A percentile compares a stretch with the other conserved stretches of the same genome.
phyloP scores from a whole-genome alignment of 2,888 invertebrate genomes.

The Ichneumoninae sp. region DNA sequence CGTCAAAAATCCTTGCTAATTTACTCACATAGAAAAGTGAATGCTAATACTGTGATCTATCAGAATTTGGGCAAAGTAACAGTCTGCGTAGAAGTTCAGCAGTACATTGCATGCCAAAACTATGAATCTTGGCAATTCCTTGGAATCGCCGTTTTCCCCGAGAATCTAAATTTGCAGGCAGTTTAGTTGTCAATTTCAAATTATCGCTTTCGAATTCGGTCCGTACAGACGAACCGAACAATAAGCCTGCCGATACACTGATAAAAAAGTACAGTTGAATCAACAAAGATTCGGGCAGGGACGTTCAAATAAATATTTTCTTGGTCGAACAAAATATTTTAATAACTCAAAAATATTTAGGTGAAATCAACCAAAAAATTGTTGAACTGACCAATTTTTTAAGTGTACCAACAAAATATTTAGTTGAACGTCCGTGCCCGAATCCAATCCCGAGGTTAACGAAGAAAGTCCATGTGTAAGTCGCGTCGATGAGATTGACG shows the following conservation, averaged over 20 bases:
- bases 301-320: too few relatives aligned
- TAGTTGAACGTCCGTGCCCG: too few relatives aligned
- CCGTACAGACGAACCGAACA: too few relatives aligned
- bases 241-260: too few relatives aligned
- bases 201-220: too few relatives aligned
- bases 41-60: not conserved
- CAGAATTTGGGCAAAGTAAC: not conserved
- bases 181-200: not conserved
- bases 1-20: not conserved
- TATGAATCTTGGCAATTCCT: not conserved
- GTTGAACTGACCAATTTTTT: too few relatives aligned
- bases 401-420: too few relatives aligned
- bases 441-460: not conserved
- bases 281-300: too few relatives aligned
- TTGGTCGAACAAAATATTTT: too few relatives aligned
- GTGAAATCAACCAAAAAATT: too few relatives aligned
- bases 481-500: not conserved
- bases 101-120: not conserved
- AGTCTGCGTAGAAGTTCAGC: not conserved
- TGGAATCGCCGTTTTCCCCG: not conserved
- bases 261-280: too few relatives aligned
- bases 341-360: too few relatives aligned
- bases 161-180: not conserved
- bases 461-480: not conserved
- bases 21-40: constrained; percentile 1